Percentiles rank a stretch among this genome's conserved stretches.
phyloP scores from a whole-genome alignment of 1,140 invertebrate genomes.

The Hyles vespertilio region DNA sequence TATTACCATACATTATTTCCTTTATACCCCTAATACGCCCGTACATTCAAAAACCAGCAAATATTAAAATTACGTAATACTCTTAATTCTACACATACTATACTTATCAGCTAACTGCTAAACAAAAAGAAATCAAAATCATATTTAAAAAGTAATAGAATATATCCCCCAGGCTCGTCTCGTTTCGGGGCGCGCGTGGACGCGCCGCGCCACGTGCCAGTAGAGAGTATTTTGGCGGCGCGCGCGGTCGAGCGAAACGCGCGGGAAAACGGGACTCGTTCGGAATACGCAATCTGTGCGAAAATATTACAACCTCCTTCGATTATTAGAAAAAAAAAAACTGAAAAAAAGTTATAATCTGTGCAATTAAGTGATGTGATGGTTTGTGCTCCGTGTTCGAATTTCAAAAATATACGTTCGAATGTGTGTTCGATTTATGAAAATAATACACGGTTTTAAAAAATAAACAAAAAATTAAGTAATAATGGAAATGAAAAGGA shows the following conservation, averaged over 20 bases:
- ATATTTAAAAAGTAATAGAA: neutral
- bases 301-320: conserved; percentile 17
- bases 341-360: neutral
- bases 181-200: neutral
- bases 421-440: neutral
- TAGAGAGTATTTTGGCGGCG: conserved; percentile 38
- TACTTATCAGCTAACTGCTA: no score
- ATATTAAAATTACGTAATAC: no score
- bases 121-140: no score
- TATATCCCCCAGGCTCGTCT: neutral
- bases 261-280: conserved; percentile 12
- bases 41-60: no score
- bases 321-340: no score
- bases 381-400: neutral
- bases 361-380: neutral
- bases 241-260: conserved; percentile 28
- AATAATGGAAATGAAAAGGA: no score
- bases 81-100: no score
- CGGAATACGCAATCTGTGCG: conserved; percentile 3
- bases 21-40: no score
- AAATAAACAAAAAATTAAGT: no score
- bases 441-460: no score
- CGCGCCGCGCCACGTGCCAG: conserved; percentile 23
- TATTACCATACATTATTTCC: no score
- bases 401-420: neutral